phyloP scores from a whole-genome alignment of 2,797 vertebrate species.

The Acestrorhynchus altus region DNA sequence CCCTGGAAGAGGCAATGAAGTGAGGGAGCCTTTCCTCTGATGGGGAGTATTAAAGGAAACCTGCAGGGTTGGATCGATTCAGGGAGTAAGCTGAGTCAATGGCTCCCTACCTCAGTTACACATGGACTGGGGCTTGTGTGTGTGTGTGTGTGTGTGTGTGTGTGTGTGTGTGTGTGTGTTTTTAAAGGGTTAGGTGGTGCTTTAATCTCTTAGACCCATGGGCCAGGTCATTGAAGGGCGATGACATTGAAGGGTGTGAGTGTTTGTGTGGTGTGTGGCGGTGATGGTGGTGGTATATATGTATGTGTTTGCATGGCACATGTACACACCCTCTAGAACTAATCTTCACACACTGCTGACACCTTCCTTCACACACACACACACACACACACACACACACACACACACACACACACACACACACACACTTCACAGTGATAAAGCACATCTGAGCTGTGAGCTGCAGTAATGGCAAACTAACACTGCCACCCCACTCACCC shows the following conservation, averaged over 20 bases:
- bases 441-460: conserved; percentile 31
- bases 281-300: neutral
- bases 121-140: conserved; percentile 13
- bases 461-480: conserved; percentile 29
- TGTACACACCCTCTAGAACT: conserved; percentile 32
- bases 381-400: conserved; percentile 21
- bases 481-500: neutral
- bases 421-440: conserved; percentile 6
- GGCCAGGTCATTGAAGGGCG: conserved; percentile 21
- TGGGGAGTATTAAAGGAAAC: conserved; percentile 50
- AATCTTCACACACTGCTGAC: conserved; percentile 30
- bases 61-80: conserved; percentile 51
- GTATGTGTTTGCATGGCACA: conserved; percentile 5
- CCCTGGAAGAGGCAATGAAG: conserved; percentile 26
- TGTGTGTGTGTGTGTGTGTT: conserved; percentile 16
- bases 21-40: conserved; percentile 32
- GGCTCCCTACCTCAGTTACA: conserved; percentile 46
- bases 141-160: conserved; percentile 9
- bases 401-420: conserved; percentile 14
- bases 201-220: conserved; percentile 40
- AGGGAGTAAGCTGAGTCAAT: conserved; percentile 57
- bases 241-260: conserved; percentile 18
- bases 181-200: conserved; percentile 16
- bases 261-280: neutral
- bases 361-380: conserved; percentile 9